Evolutionary conservation across 2,888 invertebrate genomes (phyloP), one percentile per base, ranked within the genome.

Genomic region (Arctia plantaginis): DNA sequence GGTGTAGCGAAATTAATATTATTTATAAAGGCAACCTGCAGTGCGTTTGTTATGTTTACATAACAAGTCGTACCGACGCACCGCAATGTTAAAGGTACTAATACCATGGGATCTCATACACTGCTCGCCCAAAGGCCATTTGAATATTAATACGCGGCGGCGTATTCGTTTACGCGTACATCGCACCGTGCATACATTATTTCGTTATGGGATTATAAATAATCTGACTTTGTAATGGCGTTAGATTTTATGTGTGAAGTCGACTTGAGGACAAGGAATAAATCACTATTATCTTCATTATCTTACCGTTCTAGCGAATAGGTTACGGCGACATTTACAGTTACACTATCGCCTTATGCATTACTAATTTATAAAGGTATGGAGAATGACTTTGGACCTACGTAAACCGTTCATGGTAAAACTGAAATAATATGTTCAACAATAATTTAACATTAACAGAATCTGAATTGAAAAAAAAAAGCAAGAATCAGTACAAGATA

Each of bases 141-240:
- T 93, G 92, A 94, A 94, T 95, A 94, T 94, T 94, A 93, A 94
- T 93, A 91, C 86, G 80, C 82, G 83, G 85, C 84, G 87, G 88
- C 84, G 86, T 90, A 89, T 90, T 88, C 90, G 89, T 88, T 90
- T 90, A 90, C 87, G 85, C 87, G 84, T 87, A 87, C 88, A 88
- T 84, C 87, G 89, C 88, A 86, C 85, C 87, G 86, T 85, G 91
- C 90, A 91, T 91, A 90, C 87, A 91, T 93, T 92, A 92, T 81
- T 88, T 82, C 84, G 87, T 86, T 91, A 90, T 89, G 89, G 89
- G 87, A 87, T 89, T 88, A 89, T 90, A 90, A 89, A 90, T 90
- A 90, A 89, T 88, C 86, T 83, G 84, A 85, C 81, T 82, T 80
- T 82, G 82, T 85, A 86, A 86, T 86, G 82, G 80, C 79, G 72